Evolutionary conservation across 1,140 invertebrate species (phyloP).

Genomic region (Penaeus vannamei): DNA sequence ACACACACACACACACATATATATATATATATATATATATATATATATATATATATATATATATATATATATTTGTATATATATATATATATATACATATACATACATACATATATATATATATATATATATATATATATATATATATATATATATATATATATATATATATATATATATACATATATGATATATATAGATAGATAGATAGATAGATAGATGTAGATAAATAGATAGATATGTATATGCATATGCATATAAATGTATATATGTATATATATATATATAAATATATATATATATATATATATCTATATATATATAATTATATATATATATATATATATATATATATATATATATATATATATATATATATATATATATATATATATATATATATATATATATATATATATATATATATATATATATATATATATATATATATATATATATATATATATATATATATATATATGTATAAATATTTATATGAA

Average conservation of each 20-base stretch:
- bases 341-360: not conserved
- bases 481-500: not conserved
- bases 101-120: too few species aligned
- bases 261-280: not conserved
- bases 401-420: constrained; percentile 9
- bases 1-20: too few species aligned
- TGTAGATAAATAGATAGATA: not conserved
- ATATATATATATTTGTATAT: too few species aligned
- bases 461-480: not conserved
- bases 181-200: not conserved
- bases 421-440: not conserved
- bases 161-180: not conserved
- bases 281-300: not conserved
- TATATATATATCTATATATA: not conserved
- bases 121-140: not conserved
- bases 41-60: too few species aligned
- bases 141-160: not conserved
- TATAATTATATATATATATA: not conserved
- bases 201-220: too few species aligned
- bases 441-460: not conserved
- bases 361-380: not conserved
- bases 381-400: not conserved
- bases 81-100: too few species aligned
- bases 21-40: too few species aligned
- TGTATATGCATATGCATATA: not conserved